Evolutionary conservation across 2,113 vertebrate species (phyloP), one percentile per base, ranked within the genome.

Genomic region (Lophochroa leadbeateri): DNA sequence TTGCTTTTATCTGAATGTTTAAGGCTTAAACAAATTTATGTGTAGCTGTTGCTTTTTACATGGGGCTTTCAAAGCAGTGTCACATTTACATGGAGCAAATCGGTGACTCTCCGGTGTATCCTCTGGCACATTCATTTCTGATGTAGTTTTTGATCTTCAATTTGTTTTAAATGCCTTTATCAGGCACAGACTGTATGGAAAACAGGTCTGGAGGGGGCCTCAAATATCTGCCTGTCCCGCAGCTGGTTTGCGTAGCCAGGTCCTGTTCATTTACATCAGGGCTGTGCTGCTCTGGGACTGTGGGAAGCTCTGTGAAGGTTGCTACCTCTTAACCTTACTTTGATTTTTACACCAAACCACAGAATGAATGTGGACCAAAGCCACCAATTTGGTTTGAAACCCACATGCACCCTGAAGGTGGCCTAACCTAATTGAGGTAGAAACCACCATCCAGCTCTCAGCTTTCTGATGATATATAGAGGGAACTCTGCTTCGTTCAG

Each of bases 361-460:
- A 0, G 52, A 92, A 60, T 78, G 13, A 76, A 76, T 79, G 52
- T 87, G 84, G 52, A 79, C 28, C 28, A 52, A 82, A 92, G 93
- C 93, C 93, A 87, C 60, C 17, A 61, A 37, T 91, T 76, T 72
- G 24, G 23, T 35, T 85, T 64, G 86, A 96, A 92, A 79, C 57
- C 61, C 29, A 87, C 37, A 87, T 61, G 10, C 49, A 28, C 61
- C 33, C 25, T 65, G 52, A 69, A 70, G 58, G 76, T 86, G 58
- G 23, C 63, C n/a, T 91, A 57, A 89, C 52, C 17, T 92, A 84
- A 79, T 3, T 81, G 81, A 94, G 86, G 89, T 61, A 44, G 60
- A 91, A 96, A 89, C 89, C 81, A 60, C 50, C 43, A 52, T 17
- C 27, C 68, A 86, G 28, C 4, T 0, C 44, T 82, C 31, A 71